Evolutionary conservation across 2,113 vertebrate species (phyloP).

Genomic region (Erpornis zantholeuca): DNA sequence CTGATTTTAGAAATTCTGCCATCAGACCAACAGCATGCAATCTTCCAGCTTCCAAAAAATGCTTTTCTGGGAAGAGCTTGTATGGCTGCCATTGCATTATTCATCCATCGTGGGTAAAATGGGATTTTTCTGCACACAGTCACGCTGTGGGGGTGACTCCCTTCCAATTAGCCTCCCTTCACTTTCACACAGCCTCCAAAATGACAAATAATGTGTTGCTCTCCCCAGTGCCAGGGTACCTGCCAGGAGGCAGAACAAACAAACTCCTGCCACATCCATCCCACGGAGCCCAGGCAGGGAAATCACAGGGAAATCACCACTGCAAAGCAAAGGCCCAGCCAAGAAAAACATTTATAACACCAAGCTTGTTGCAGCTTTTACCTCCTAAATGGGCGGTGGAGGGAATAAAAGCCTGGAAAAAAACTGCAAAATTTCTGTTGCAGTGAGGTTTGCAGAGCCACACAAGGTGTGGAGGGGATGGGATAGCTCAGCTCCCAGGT

Average conservation of each 20-base stretch:
- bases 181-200: not conserved
- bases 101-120: not conserved
- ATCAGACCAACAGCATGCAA: not conserved
- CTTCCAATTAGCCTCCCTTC: not conserved
- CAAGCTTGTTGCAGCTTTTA: not conserved
- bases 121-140: not conserved
- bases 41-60: not conserved
- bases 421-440: accelerated
- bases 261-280: not conserved
- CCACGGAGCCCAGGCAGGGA: not conserved
- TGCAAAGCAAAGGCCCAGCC: not conserved
- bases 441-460: not conserved
- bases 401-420: not conserved
- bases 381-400: not conserved
- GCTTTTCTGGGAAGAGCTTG: not conserved
- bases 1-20: not conserved
- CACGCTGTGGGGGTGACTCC: not conserved
- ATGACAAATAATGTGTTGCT: not conserved
- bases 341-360: accelerated
- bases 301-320: not conserved
- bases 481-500: accelerated
- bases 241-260: not conserved
- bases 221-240: not conserved
- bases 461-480: accelerated
- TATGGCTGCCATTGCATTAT: not conserved